Conservation (phyloP, 2,113 vertebrate species). For the Tragelaphus imberbis region DNA sequence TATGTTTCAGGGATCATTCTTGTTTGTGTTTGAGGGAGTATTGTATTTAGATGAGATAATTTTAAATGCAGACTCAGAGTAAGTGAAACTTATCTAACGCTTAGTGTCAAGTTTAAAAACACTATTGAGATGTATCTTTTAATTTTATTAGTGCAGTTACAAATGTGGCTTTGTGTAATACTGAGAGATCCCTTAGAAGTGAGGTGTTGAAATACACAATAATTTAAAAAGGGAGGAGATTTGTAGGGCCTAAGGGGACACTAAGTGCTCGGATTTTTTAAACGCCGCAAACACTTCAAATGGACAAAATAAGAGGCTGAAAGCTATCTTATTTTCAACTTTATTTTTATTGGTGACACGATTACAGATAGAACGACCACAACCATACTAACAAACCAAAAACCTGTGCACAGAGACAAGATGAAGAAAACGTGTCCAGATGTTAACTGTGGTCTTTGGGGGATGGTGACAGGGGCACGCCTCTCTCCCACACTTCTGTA, state of each 20-base stretch:
- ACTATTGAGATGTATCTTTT: neutral
- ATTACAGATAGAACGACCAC: constrained; percentile 60
- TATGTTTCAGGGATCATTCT: neutral
- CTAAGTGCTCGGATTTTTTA: neutral
- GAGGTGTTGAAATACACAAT: neutral
- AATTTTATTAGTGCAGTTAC: neutral
- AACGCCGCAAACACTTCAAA: neutral
- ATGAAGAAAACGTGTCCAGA: neutral
- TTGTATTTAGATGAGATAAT: neutral
- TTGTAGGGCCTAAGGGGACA: neutral
- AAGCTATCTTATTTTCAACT: constrained; percentile 41
- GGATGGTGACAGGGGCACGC: neutral
- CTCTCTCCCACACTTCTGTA: constrained; percentile 11
- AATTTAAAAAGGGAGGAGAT: neutral
- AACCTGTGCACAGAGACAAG: constrained; percentile 59
- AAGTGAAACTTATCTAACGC: neutral
- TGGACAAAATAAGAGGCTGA: constrained; percentile 1
- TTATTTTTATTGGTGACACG: constrained; percentile 70
- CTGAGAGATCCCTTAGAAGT: neutral
- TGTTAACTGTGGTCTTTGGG: constrained; percentile 18
- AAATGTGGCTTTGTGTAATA: neutral
- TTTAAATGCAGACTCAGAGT: neutral
- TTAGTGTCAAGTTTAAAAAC: constrained; percentile 13
- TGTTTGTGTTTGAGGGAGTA: neutral
- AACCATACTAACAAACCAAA: constrained; percentile 56